Evolutionary conservation across 2,888 invertebrate genomes (phyloP).

Genomic region (Blastobasis adustella): DNA sequence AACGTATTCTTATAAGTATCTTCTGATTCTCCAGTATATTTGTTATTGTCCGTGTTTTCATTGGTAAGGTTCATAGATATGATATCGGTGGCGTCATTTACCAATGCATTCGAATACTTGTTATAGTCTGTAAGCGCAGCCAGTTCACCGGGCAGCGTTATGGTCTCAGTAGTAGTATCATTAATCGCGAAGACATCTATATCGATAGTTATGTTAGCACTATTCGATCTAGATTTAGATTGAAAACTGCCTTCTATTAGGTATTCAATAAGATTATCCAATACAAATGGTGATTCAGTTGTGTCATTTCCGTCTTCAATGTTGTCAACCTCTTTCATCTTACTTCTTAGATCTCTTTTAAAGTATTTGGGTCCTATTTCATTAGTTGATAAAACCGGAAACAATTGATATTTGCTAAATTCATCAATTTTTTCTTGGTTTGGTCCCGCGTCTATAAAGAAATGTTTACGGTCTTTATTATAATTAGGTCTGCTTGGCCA

Average conservation of each 20-base stretch:
- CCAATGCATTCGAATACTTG: slow-evolving; percentile 4
- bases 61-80: slow-evolving; percentile 23
- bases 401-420: no score
- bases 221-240: slow-evolving; percentile 3
- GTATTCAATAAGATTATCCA: slow-evolving; percentile 45
- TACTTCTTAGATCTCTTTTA: slow-evolving; percentile 39
- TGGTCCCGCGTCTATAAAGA: slow-evolving; percentile 7
- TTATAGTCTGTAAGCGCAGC: not conserved
- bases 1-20: slow-evolving; percentile 20
- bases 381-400: no score
- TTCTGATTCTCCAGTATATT: slow-evolving; percentile 1
- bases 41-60: slow-evolving; percentile 28
- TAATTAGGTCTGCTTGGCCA: slow-evolving; percentile 41
- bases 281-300: slow-evolving; percentile 24
- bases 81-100: slow-evolving; percentile 15
- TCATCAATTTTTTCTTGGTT: slow-evolving; percentile 11
- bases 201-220: slow-evolving; percentile 2
- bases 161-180: slow-evolving; percentile 1
- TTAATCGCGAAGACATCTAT: slow-evolving; percentile 1
- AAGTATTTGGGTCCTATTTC: slow-evolving; percentile 27
- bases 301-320: slow-evolving; percentile 13
- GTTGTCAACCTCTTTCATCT: slow-evolving; percentile 19
- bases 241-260: slow-evolving; percentile 38
- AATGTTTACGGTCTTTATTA: slow-evolving; percentile 15
- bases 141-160: not conserved